A percentile compares a stretch with the other conserved stretches of the same genome.
phyloP scores from a whole-genome alignment of 2,797 vertebrate species.

The Anableps anableps region DNA sequence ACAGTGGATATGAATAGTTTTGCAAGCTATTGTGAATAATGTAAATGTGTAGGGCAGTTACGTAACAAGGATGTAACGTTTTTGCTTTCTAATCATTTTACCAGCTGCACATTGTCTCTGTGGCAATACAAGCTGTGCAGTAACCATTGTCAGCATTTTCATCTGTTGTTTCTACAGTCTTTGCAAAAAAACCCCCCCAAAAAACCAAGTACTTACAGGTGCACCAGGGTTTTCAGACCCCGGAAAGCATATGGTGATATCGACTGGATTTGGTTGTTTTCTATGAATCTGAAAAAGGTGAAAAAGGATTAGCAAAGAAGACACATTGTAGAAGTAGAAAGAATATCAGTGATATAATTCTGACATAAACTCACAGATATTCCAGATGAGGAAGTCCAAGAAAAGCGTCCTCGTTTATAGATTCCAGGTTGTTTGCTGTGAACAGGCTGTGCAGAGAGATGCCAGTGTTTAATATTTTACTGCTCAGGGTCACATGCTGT shows the following conservation, averaged over 20 bases:
- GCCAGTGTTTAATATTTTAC: constrained; percentile 28
- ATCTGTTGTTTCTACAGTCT: neutral
- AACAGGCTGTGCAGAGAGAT: constrained; percentile 85
- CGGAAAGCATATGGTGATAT: constrained; percentile 95
- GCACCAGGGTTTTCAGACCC: constrained; percentile 94
- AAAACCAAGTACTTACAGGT: constrained; percentile 89
- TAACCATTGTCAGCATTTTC: constrained; percentile 37
- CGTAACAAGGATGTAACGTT: neutral
- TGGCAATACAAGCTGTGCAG: constrained; percentile 40
- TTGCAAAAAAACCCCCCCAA: neutral
- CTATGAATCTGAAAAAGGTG: constrained; percentile 92
- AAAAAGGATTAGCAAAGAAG: constrained; percentile 51
- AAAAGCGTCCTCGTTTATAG: constrained; percentile 94
- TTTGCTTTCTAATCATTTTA: constrained; percentile 32
- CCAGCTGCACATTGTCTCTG: constrained; percentile 41
- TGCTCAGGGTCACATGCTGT: neutral
- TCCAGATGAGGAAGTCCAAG: constrained; percentile 96
- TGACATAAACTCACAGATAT: constrained; percentile 90
- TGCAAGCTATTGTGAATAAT: neutral
- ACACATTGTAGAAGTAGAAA: neutral
- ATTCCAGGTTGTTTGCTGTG: constrained; percentile 94
- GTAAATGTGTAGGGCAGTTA: neutral
- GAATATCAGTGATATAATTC: neutral
- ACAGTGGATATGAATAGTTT: neutral
- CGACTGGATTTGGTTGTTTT: constrained; percentile 96